These are phyloP conservation scores for Aelia acuminata DNA, from an alignment of 2,888 invertebrate species.

Conservation along the genomic window DNA sequence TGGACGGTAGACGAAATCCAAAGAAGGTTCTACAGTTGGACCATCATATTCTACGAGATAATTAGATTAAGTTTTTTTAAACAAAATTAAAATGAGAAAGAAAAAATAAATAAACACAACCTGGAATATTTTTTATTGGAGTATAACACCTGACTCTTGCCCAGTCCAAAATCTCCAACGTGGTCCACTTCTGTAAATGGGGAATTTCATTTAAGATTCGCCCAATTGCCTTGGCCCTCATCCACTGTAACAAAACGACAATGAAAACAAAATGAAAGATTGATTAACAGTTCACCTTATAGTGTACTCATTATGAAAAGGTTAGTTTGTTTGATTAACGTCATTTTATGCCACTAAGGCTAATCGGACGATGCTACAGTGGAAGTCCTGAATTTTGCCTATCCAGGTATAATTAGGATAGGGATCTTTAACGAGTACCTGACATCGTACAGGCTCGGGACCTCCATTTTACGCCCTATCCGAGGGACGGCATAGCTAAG, in stretches of 20 bases:
- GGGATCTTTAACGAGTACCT: too few species aligned
- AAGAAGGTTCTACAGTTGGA: not conserved
- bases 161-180: conserved; percentile 57
- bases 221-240: conserved; percentile 72
- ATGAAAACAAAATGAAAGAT: not conserved
- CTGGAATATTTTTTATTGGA: conserved; percentile 47
- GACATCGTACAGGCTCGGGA: too few species aligned
- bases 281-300: not conserved
- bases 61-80: conserved; percentile 16
- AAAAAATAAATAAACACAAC: conserved; percentile 17
- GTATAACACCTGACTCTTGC: conserved; percentile 54
- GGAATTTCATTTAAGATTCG: conserved; percentile 54
- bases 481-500: too few species aligned
- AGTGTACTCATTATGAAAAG: too few species aligned
- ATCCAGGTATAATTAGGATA: too few species aligned
- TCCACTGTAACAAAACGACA: conserved; percentile 71
- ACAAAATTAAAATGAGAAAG: not conserved
- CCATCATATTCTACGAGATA: conserved; percentile 35
- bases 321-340: too few species aligned
- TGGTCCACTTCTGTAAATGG: conserved; percentile 50
- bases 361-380: too few species aligned
- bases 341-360: too few species aligned
- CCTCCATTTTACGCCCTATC: too few species aligned
- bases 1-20: conserved; percentile 21
- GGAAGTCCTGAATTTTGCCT: too few species aligned